Evolutionary conservation across 1,140 invertebrate genomes (phyloP), one percentile per base, ranked within the genome.

Genomic region (Anadara kagoshimensis): DNA sequence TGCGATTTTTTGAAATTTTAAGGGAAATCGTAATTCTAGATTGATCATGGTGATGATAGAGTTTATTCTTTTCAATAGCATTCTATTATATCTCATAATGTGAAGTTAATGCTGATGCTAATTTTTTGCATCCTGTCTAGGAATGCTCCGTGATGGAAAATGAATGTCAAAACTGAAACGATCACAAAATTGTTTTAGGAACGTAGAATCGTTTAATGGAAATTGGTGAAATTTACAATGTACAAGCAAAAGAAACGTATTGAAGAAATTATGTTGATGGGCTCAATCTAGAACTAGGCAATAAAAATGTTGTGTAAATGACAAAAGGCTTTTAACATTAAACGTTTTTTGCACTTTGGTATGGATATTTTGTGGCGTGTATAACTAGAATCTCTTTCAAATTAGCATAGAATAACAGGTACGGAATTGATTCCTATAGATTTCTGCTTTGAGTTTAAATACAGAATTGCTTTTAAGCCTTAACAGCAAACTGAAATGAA

Each of bases 111-210:
- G 61, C 43, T 41, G 22, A 44, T 36, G 45, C 26, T 45, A 51
- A 63, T 41, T 47, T 63, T 36, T 49, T 63, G 24, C 61, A 63
- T 63, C 61, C 61, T 45, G 43, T 45, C 24, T n/a, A 11, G 45
- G 36, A 45, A 47, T 63, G 61, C 22, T n/a, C 41, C 41, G 24
- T 63, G 61, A 63, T 63, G 61, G 61, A 49, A 45, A 63, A 63
- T 63, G 45, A 26, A 63, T 63, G 61, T 63, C 24, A 24, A 24
- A 44, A 16, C 41, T 49, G 24, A 49, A 44, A 49, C 61, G 61
- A 63, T 63, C 45, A 49, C 61, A 49, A 63, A 63, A 63, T 63
- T 63, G 61, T 63, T 63, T 63, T 63, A 63, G 45, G 61, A 44
- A 63, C 18, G 26, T 36, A 36, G 29, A 36, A 36, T 36, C 26